A percentile compares a stretch with the other conserved stretches of the same genome.
Evolutionary conservation across 2,113 vertebrate genomes (phyloP).

Genomic region (Microtus richardsoni): DNA sequence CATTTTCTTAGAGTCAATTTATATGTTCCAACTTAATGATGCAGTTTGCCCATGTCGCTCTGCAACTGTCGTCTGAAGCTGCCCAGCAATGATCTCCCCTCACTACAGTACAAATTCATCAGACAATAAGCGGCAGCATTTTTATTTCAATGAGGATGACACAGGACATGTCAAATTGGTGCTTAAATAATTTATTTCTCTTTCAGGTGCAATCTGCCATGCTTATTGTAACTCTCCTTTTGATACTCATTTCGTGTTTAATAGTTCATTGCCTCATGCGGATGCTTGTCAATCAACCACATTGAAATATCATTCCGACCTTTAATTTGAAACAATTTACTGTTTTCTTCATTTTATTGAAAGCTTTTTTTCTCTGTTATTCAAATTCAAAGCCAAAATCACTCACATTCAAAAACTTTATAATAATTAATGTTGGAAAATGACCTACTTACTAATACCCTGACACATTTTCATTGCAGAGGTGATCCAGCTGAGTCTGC

Average conservation of each 20-base stretch:
- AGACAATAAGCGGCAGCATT: constrained; percentile 60
- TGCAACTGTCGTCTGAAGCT: neutral
- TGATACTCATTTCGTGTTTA: constrained; percentile 79
- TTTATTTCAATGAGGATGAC: constrained; percentile 53
- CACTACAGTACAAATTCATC: constrained; percentile 28
- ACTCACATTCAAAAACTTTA: constrained; percentile 51
- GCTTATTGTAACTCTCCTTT: constrained; percentile 75
- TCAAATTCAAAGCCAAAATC: constrained; percentile 79
- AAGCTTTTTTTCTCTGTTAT: constrained; percentile 69
- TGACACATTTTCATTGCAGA: constrained; percentile 86
- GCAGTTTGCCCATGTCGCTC: constrained; percentile 17
- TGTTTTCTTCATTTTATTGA: constrained; percentile 67
- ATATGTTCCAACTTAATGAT: constrained; percentile 1
- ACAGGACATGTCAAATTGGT: constrained; percentile 41
- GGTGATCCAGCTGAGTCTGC: constrained; percentile 92
- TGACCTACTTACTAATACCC: constrained; percentile 23
- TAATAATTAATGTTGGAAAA: constrained; percentile 67
- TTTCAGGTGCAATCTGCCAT: constrained; percentile 62
- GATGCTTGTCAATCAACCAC: constrained; percentile 85
- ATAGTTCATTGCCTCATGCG: constrained; percentile 70
- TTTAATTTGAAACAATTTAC: constrained; percentile 80
- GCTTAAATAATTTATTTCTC: constrained; percentile 77
- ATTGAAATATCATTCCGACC: constrained; percentile 86
- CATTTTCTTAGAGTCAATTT: constrained; percentile 26
- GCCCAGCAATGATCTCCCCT: constrained; percentile 59